Percentiles rank a stretch among this genome's conserved stretches.
Evolutionary conservation across 1,140 invertebrate species (phyloP).

Genomic region (Teleogryllus occipitalis): DNA sequence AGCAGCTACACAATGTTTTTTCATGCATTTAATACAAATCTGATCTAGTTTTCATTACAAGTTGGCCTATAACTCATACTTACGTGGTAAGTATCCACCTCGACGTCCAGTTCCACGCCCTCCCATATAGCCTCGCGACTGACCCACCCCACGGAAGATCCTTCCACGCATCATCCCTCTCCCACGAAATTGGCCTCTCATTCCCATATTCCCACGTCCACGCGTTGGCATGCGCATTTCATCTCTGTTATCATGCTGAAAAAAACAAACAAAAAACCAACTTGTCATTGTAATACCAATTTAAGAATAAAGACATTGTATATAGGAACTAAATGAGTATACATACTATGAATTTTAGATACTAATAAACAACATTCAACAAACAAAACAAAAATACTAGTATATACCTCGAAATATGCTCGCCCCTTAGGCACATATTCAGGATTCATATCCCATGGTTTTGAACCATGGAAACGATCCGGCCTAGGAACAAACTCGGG

Average conservation of each 20-base stretch:
- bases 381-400: not conserved
- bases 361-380: not conserved
- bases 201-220: conserved; percentile 6
- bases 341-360: not conserved
- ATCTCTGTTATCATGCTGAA: conserved; percentile 12
- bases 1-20: too few species aligned
- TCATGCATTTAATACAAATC: too few species aligned
- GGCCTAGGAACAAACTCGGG: not conserved
- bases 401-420: conserved; percentile 19
- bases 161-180: conserved; percentile 12
- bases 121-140: not conserved
- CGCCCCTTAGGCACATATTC: conserved; percentile 19
- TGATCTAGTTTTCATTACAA: too few species aligned
- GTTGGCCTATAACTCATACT: not conserved
- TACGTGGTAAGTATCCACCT: conserved; percentile 12
- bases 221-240: conserved; percentile 1
- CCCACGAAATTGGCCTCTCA: not conserved
- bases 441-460: conserved; percentile 18
- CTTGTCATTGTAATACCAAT: not conserved
- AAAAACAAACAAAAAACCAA: conserved; percentile 2
- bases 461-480: not conserved
- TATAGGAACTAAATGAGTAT: not conserved
- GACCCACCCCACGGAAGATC: not conserved
- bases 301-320: not conserved
- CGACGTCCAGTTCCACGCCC: conserved; percentile 4